These are phyloP conservation scores for Strix aluco DNA, from an alignment of 2,113 vertebrate species.

Conservation along the genomic window DNA sequence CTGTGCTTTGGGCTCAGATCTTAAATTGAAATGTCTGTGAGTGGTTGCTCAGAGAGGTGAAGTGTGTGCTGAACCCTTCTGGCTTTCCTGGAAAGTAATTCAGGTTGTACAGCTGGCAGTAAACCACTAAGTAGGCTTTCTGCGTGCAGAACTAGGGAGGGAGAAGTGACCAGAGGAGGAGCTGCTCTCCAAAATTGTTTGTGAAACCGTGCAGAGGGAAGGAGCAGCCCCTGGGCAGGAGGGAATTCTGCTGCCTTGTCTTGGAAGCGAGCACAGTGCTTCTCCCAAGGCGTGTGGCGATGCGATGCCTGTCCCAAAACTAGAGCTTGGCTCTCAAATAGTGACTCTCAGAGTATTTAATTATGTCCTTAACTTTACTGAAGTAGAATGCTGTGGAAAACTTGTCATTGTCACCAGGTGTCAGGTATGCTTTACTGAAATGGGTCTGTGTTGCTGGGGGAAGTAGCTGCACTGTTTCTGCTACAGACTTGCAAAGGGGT, in stretches of 20 bases:
- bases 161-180: neutral
- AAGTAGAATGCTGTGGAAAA: neutral
- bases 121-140: neutral
- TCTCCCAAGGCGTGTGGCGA: accelerated
- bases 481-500: neutral
- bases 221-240: neutral
- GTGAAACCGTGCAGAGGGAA: neutral
- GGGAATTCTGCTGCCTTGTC: neutral
- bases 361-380: neutral
- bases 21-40: neutral
- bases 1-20: neutral
- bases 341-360: neutral
- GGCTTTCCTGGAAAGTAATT: neutral
- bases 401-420: neutral
- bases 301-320: neutral
- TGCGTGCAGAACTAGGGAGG: neutral
- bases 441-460: neutral
- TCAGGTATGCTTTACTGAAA: neutral
- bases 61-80: neutral
- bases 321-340: neutral
- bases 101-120: neutral
- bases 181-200: neutral
- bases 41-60: neutral
- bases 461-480: neutral
- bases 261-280: neutral